phyloP scores from a whole-genome alignment of 2,797 vertebrate genomes.

The Astyanax mexicanus region DNA sequence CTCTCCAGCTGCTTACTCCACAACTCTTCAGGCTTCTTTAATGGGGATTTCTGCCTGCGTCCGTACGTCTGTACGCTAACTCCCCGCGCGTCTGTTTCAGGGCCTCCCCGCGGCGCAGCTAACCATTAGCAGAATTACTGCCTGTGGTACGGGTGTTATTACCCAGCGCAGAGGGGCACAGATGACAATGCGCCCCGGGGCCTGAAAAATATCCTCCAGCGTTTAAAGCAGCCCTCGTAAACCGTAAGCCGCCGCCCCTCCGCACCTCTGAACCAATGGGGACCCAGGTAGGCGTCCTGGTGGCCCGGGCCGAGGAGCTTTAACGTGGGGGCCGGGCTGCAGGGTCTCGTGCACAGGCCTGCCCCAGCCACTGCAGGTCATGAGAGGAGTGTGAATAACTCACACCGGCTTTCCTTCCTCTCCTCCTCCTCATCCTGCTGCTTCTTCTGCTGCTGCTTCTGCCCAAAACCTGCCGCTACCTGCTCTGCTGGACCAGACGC shows the following conservation, averaged over 20 bases:
- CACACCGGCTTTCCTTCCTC: conserved; percentile 51
- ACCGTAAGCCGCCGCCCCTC: conserved; percentile 75
- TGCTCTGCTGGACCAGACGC: conserved; percentile 3
- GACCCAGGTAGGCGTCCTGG: conserved; percentile 52
- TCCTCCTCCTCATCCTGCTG: conserved; percentile 51
- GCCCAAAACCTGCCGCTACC: conserved; percentile 19
- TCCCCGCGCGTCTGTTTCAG: conserved; percentile 27
- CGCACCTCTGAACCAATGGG: conserved; percentile 74
- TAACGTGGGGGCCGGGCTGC: conserved; percentile 72
- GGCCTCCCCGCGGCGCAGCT: conserved; percentile 61
- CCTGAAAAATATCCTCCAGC: conserved; percentile 54
- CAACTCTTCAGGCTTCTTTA: neutral
- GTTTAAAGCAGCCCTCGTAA: conserved; percentile 80
- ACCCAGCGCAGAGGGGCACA: conserved; percentile 59
- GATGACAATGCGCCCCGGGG: conserved; percentile 63
- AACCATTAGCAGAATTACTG: conserved; percentile 77
- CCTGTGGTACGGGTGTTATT: conserved; percentile 75
- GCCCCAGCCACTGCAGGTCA: conserved; percentile 69
- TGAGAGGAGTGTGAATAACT: conserved; percentile 72
- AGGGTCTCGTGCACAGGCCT: conserved; percentile 62
- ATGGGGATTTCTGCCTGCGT: neutral
- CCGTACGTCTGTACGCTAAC: neutral
- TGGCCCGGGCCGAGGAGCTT: conserved; percentile 56
- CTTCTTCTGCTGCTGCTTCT: conserved; percentile 56
- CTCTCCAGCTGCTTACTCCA: neutral